phyloP scores from a whole-genome alignment of 2,888 invertebrate species.

The Hypercompe scribonia region DNA sequence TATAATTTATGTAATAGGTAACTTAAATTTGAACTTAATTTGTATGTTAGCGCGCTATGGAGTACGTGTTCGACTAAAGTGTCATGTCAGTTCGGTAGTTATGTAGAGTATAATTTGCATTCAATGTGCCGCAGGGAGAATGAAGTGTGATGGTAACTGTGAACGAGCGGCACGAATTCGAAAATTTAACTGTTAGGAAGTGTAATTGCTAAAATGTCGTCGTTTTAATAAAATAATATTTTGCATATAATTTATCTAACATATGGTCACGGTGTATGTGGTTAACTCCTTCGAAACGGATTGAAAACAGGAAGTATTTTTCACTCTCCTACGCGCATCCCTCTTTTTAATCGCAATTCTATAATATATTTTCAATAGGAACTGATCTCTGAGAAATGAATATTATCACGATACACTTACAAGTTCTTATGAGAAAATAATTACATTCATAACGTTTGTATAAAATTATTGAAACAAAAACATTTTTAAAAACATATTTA shows the following conservation, averaged over 20 bases:
- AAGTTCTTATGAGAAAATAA: slow-evolving; percentile 49
- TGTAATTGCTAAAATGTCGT: neutral
- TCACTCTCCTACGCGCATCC: too few relatives aligned
- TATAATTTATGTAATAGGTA: slow-evolving; percentile 32
- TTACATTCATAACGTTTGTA: slow-evolving; percentile 40
- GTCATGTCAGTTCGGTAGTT: slow-evolving; percentile 34
- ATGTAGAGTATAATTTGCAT: slow-evolving; percentile 60
- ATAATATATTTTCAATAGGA: neutral
- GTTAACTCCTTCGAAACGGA: neutral
- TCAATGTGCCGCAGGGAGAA: slow-evolving; percentile 54
- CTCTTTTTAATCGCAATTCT: too few relatives aligned
- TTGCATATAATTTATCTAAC: neutral
- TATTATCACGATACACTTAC: slow-evolving; percentile 26
- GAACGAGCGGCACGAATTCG: slow-evolving; percentile 10
- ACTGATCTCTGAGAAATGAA: neutral
- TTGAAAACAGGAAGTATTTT: neutral
- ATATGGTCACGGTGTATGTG: too few relatives aligned
- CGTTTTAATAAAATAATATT: neutral
- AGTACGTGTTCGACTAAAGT: slow-evolving; percentile 38
- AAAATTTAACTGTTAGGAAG: neutral
- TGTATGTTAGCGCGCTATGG: slow-evolving; percentile 13
- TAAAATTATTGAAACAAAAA: slow-evolving; percentile 40
- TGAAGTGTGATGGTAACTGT: slow-evolving; percentile 36
- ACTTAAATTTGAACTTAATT: slow-evolving; percentile 40
- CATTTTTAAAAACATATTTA: slow-evolving; percentile 41